Base-by-base conservation (phyloP, 2,113 vertebrate genomes). In the Pseudopodoces humilis region DNA sequence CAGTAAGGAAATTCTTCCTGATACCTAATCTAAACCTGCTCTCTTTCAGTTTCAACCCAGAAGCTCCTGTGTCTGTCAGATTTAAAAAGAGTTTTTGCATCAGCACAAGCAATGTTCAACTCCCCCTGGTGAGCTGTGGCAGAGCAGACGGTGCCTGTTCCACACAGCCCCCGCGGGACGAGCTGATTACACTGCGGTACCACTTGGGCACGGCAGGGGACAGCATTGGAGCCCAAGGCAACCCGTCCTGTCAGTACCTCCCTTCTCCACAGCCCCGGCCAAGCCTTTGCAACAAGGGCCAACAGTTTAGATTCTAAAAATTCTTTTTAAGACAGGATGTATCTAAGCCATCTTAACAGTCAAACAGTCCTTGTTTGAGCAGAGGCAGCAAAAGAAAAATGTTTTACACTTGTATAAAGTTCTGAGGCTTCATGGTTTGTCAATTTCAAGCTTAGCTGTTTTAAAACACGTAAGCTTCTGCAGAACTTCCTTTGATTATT, bases 91-190 rank as follows among this genome's bases (percentile, higher is more conserved):
- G 37, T 77, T 64, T 35, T 44, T 49, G 18, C 23, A 80, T 30
- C 18, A 71, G 8, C 35, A 52, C 0, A 0, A 91, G 31, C 15
- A 22, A 58, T 1, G 16, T 20, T 76, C 18, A 78, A 6, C 18
- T 9, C 52, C 27, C 77, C 47, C 25, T 53, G 6, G 9, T 33
- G 37, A 3, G 5, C 16, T 86, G 41, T 25, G 15, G 15, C 50
- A 94, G 28, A 86, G 47, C 56, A 43, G 77, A 41, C 10, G 5
- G 21, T 6, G 33, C 20, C 46, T 5, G 6, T 49, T 20, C 12
- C 1, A 0, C 1, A 6, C 37, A 83, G 56, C 18, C 20, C 39
- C 39, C 11, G 39, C 6, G 5, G 22, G 14, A 44, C 58, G 12
- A 69, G 31, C 8, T 31, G 30, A 11, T 20, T 12, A 60, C 50